These are phyloP conservation scores for Neotoma lepida DNA, from an alignment of 2,113 vertebrate species.

Conservation along the genomic window DNA sequence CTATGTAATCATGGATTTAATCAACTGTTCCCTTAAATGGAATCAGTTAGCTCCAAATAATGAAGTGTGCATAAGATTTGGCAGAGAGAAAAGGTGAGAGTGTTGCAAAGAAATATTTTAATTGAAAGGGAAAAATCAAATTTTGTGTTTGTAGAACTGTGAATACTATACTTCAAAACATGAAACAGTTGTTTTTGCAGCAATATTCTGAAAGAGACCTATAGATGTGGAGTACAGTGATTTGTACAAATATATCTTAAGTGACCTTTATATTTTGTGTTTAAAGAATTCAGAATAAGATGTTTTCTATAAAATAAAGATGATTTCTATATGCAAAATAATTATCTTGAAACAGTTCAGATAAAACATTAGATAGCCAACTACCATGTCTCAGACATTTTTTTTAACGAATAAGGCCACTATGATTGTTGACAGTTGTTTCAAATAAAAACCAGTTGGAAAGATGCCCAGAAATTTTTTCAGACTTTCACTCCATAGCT, in stretches of 20 bases:
- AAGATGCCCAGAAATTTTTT: not conserved
- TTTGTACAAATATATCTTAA: not conserved
- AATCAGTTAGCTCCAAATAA: not conserved
- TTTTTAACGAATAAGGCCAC: not conserved
- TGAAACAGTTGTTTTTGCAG: not conserved
- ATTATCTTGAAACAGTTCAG: not conserved
- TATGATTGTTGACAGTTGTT: not conserved
- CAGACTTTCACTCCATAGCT: not conserved
- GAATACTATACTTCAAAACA: not conserved
- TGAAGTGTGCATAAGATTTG: not conserved
- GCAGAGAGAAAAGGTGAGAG: not conserved
- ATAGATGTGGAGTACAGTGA: not conserved
- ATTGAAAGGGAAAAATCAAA: conserved; percentile 11
- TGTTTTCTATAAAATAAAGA: not conserved
- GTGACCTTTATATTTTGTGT: not conserved
- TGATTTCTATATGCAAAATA: not conserved
- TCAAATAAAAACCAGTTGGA: not conserved
- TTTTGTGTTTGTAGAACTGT: not conserved
- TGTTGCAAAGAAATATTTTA: not conserved
- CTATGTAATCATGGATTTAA: not conserved
- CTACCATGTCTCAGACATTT: not conserved
- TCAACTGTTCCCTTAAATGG: not conserved
- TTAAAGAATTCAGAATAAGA: not conserved
- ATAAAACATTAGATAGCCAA: not conserved
- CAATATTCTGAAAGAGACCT: not conserved